These are phyloP conservation scores for Trypoxylon attenuatum DNA, from an alignment of 2,888 invertebrate genomes.

Conservation along the genomic window DNA sequence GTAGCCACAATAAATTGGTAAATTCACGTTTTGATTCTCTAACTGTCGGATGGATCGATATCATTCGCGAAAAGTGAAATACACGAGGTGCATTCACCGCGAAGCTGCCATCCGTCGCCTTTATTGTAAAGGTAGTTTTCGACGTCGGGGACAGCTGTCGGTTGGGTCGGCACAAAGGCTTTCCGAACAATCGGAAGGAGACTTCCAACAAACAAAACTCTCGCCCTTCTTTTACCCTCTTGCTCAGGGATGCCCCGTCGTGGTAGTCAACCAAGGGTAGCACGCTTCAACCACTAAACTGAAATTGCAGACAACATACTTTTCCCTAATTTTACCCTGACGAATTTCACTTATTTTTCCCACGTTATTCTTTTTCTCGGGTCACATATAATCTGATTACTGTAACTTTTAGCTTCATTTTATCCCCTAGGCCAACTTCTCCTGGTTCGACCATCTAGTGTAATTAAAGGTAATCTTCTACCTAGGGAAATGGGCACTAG, in stretches of 20 bases:
- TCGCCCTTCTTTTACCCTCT: conserved; percentile 35
- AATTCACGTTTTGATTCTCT: no score
- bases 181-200: conserved; percentile 50
- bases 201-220: conserved; percentile 34
- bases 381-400: no score
- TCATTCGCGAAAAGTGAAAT: not conserved
- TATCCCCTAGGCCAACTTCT: conserved; percentile 41
- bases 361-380: not conserved
- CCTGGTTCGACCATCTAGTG: conserved; percentile 29
- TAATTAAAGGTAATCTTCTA: conserved; percentile 42
- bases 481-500: not conserved
- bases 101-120: conserved; percentile 11
- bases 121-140: conserved; percentile 22
- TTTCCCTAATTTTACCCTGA: not conserved
- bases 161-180: conserved; percentile 44
- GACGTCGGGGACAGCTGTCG: conserved; percentile 42
- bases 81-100: conserved; percentile 8
- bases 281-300: not conserved
- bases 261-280: not conserved
- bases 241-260: not conserved
- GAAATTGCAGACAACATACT: not conserved
- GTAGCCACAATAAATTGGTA: no score
- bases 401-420: conserved; percentile 28
- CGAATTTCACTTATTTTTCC: not conserved
- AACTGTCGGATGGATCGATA: not conserved